Conservation (phyloP, 2,888 invertebrate species). For the Euplexia lucipara region DNA sequence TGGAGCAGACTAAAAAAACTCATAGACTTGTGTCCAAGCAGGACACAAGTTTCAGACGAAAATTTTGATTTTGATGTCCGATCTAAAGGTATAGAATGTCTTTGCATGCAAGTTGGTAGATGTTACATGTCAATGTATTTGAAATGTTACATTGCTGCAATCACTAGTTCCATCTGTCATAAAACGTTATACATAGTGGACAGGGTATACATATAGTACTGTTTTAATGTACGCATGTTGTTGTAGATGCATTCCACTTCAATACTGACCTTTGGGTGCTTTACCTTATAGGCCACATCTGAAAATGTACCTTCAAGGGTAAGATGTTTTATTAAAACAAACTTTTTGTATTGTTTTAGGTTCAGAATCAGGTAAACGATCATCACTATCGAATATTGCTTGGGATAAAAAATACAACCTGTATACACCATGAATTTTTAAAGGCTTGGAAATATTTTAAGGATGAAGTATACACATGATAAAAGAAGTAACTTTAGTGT, state of each 20-base stretch:
- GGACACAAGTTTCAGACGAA: no score
- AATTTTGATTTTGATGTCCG: no score
- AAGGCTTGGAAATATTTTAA: conserved; percentile 35
- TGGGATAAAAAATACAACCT: conserved; percentile 57
- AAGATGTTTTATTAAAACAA: conserved; percentile 49
- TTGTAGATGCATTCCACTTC: conserved; percentile 3
- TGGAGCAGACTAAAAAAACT: no score
- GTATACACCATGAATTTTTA: conserved; percentile 46
- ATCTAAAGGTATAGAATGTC: no score
- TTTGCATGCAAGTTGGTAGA: no score
- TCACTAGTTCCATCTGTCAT: no score
- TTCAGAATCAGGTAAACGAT: conserved; percentile 54
- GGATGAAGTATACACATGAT: not conserved
- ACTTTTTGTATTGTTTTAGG: conserved; percentile 61
- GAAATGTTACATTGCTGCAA: no score
- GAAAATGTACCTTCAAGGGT: conserved; percentile 40
- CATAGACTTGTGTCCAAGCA: no score
- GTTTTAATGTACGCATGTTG: not conserved
- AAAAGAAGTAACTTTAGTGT: not conserved
- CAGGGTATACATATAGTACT: not conserved
- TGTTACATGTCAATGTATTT: no score
- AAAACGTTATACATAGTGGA: no score
- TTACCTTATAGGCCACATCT: conserved; percentile 23
- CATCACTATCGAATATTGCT: conserved; percentile 49
- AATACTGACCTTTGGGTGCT: not conserved